Evolutionary conservation across 2,113 vertebrate genomes (phyloP).

Genomic region (Corydoras sp.): DNA sequence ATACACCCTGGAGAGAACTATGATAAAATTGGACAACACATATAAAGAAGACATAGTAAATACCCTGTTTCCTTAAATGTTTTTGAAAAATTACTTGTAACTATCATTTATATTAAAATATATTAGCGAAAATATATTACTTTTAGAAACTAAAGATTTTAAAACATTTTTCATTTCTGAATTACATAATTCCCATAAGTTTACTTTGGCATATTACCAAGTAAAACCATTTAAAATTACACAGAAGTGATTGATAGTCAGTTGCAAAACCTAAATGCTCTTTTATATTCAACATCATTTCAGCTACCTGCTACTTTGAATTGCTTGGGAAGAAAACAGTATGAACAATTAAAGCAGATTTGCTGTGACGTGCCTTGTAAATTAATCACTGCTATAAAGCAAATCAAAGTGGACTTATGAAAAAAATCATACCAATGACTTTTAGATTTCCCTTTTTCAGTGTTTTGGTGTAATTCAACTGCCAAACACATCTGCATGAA

Average conservation of each 20-base stretch:
- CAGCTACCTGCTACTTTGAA: slow-evolving; percentile 45
- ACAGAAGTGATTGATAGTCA: slow-evolving; percentile 45
- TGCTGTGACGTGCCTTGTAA: slow-evolving; percentile 31
- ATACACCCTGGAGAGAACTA: slow-evolving; percentile 47
- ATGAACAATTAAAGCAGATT: slow-evolving; percentile 48
- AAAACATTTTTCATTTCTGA: slow-evolving; percentile 52
- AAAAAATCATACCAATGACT: slow-evolving; percentile 35
- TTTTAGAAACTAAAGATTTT: slow-evolving; percentile 62
- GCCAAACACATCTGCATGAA: slow-evolving; percentile 26
- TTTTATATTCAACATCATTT: slow-evolving; percentile 11
- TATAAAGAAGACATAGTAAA: slow-evolving; percentile 62
- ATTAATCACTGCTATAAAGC: slow-evolving; percentile 37
- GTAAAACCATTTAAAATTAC: slow-evolving; percentile 48
- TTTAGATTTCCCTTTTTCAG: slow-evolving; percentile 44
- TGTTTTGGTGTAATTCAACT: slow-evolving; percentile 45
- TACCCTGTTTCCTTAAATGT: slow-evolving; percentile 66
- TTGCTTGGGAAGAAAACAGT: slow-evolving; percentile 39
- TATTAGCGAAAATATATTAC: slow-evolving; percentile 78
- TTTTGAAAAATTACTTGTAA: slow-evolving; percentile 58
- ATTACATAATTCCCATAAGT: slow-evolving; percentile 57
- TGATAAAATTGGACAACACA: slow-evolving; percentile 51
- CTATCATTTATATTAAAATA: slow-evolving; percentile 70
- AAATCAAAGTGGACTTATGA: slow-evolving; percentile 15
- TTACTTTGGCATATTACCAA: slow-evolving; percentile 67
- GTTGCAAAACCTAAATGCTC: slow-evolving; percentile 36